Base-by-base conservation (phyloP, 2,113 vertebrate species). In the Hiodon alosoides region DNA sequence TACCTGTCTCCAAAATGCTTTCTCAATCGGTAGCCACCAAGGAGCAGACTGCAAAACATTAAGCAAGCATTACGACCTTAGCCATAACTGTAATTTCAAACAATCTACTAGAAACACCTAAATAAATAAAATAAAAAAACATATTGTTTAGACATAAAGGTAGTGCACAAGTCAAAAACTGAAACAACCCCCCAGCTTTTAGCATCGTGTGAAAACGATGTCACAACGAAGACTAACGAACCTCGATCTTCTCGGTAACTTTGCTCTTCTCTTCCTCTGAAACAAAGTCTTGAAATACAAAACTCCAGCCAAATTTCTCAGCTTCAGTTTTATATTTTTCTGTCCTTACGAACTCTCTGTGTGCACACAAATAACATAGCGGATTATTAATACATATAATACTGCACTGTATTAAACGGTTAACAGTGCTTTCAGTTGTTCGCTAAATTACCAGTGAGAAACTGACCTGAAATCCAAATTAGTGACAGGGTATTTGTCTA, bases 271-370 rank as follows among this genome's bases (percentile, higher is more conserved):
- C 86, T 64, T 95, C 93, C 51, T 93, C 89, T 0, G 95, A 81
- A 50, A 98, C 94, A 57, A 98, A 96, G 82, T 98, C 96, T 81
- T 98, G 92, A 85, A 98, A 99, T 75, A 99, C 96, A 85, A 99
- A 99, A 86, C 97, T 98, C 96, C 97, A 98, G 2, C 96, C 95
- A 65, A 97, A 98, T 0, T 48, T 81, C 87, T 98, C 95, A 0
- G 96, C 96, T 86, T 99, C 96, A 0, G 95, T 97, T 88, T 86
- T 95, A 84, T 95, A 98, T 75, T 95, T 98, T 72, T 90, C 85
- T 2, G 89, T 86, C 83, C 90, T 91, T 59, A 97, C 93, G 86
- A 98, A 98, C 53, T 94, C 94, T 88, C 97, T 98, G 88, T 31
- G 31, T 31, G 31, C 31, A 31, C 31, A 31, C 31, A 31, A 31